phyloP scores from a whole-genome alignment of 2,888 invertebrate species.

The Chromoteleia sp. region DNA sequence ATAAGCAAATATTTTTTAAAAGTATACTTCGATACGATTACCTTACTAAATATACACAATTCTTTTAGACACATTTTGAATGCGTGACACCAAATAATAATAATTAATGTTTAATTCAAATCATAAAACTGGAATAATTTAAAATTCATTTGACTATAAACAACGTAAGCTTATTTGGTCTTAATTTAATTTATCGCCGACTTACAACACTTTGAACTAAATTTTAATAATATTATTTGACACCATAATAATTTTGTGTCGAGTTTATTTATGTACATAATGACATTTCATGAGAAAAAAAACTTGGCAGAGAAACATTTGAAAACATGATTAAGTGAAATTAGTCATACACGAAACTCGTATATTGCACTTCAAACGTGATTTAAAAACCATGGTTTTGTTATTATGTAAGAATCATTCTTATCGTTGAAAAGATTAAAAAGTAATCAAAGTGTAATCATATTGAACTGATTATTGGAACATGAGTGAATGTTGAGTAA shows the following conservation, averaged over 20 bases:
- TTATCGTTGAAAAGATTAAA: not conserved
- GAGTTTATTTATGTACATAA: constrained; percentile 32
- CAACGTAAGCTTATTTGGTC: constrained; percentile 16
- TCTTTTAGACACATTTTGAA: not conserved
- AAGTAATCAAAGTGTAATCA: not conserved
- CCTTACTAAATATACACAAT: not conserved
- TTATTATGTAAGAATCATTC: too few species aligned
- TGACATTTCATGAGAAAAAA: constrained; percentile 53
- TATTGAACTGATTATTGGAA: not conserved
- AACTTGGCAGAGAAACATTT: constrained; percentile 33
- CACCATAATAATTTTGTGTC: constrained; percentile 22
- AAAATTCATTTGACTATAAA: constrained; percentile 23
- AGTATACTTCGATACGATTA: not conserved
- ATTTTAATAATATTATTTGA: constrained; percentile 25
- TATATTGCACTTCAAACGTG: too few species aligned
- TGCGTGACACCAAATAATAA: not conserved
- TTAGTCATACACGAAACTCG: too few species aligned
- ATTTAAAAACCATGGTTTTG: too few species aligned
- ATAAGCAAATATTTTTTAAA: not conserved
- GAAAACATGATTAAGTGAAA: constrained; percentile 4
- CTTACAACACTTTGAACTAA: constrained; percentile 33
- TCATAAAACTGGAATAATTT: constrained; percentile 15
- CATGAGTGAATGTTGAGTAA: not conserved
- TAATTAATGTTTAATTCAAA: constrained; percentile 10
- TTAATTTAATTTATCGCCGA: constrained; percentile 32